phyloP scores from a whole-genome alignment of 2,888 invertebrate species.

The Oxycera nigricornis region DNA sequence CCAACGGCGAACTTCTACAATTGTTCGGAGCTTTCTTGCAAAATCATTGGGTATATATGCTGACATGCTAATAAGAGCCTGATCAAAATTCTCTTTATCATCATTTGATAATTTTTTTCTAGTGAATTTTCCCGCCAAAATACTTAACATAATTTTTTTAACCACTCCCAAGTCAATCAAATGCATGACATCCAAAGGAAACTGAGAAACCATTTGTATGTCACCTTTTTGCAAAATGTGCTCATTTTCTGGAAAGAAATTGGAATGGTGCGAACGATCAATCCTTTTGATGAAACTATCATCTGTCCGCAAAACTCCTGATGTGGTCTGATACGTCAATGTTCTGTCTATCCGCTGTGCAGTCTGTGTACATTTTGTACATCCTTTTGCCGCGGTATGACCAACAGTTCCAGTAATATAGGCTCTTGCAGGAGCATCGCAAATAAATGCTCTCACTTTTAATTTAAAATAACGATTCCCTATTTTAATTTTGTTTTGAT shows the following conservation, averaged over 20 bases:
- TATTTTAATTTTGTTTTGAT: too few relatives aligned
- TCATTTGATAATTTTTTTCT: neutral
- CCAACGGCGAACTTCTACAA: neutral
- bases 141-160: conserved; percentile 26
- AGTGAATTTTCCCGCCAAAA: neutral
- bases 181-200: conserved; percentile 43
- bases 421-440: conserved; percentile 5
- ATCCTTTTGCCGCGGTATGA: conserved; percentile 39
- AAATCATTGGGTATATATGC: conserved; percentile 41
- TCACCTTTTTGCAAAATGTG: conserved; percentile 24
- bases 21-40: neutral
- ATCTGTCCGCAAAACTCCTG: conserved; percentile 27
- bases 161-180: conserved; percentile 42
- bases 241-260: neutral
- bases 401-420: conserved; percentile 33
- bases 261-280: conserved; percentile 34
- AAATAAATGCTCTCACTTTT: conserved; percentile 14
- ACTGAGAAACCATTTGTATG: conserved; percentile 39
- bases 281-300: conserved; percentile 31
- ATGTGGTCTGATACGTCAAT: conserved; percentile 38
- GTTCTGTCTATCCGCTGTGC: conserved; percentile 38
- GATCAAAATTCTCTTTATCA: conserved; percentile 7
- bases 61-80: neutral
- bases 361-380: conserved; percentile 43
- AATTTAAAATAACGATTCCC: too few relatives aligned